Conservation (phyloP, 1,140 invertebrate species). For the Bradysia coprophila region DNA sequence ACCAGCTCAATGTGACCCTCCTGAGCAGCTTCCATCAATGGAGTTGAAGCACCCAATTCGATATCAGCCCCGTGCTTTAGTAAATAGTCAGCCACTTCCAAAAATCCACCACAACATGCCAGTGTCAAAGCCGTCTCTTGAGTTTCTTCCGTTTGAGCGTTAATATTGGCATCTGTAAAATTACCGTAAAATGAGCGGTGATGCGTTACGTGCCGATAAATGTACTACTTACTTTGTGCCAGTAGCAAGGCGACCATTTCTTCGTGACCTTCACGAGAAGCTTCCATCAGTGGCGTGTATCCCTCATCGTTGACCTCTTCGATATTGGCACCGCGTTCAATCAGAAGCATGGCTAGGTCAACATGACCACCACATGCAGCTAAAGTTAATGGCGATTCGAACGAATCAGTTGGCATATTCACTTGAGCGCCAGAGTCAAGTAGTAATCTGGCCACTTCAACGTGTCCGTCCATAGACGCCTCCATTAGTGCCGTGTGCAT, state of each 20-base stretch:
- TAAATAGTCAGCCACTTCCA: slow-evolving; percentile 93
- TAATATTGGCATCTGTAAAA: slow-evolving; percentile 72
- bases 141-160: slow-evolving; percentile 95
- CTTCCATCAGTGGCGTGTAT: slow-evolving; percentile 99
- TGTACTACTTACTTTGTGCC: slow-evolving; percentile 50
- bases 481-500: slow-evolving; percentile 99
- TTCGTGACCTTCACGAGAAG: slow-evolving; percentile 92
- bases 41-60: slow-evolving; percentile 89
- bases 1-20: slow-evolving; percentile 93
- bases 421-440: slow-evolving; percentile 95
- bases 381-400: slow-evolving; percentile 94
- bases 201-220: no score
- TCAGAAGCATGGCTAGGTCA: slow-evolving; percentile 82
- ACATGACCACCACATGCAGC: slow-evolving; percentile 97
- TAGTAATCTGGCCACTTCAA: slow-evolving; percentile 83
- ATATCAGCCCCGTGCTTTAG: slow-evolving; percentile 91
- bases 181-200: no score
- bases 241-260: slow-evolving; percentile 93
- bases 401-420: slow-evolving; percentile 98
- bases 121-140: slow-evolving; percentile 94
- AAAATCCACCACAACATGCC: slow-evolving; percentile 92
- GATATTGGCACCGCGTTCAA: slow-evolving; percentile 94
- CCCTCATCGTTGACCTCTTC: slow-evolving; percentile 99
- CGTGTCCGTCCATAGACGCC: slow-evolving; percentile 98
- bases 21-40: slow-evolving; percentile 95